phyloP scores from a whole-genome alignment of 2,113 vertebrate genomes.

The Physeter macrocephalus region DNA sequence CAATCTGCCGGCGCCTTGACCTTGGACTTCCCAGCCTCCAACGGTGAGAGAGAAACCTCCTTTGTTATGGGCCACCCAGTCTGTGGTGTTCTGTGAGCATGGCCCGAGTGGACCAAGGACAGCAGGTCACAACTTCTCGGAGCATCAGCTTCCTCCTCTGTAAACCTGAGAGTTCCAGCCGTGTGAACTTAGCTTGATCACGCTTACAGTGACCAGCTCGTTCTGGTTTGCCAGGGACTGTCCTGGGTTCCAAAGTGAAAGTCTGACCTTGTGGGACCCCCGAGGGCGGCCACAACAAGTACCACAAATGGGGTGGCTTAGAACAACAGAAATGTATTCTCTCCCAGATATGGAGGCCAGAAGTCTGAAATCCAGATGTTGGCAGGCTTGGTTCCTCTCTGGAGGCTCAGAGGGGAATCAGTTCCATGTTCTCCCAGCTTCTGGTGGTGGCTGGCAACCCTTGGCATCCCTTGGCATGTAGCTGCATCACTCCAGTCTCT shows the following conservation, averaged over 20 bases:
- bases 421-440: not conserved
- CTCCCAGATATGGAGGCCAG: not conserved
- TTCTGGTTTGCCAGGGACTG: not conserved
- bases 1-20: not conserved
- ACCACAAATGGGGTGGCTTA: fast-evolving
- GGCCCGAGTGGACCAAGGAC: fast-evolving
- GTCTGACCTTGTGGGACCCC: not conserved
- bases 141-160: not conserved
- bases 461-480: fast-evolving
- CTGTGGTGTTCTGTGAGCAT: not conserved
- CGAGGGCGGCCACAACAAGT: fast-evolving
- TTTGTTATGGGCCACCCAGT: not conserved
- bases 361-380: not conserved
- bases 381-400: not conserved
- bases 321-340: not conserved
- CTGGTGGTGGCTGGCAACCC: not conserved
- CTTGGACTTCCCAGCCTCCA: not conserved
- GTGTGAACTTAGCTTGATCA: no score
- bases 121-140: not conserved
- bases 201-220: not conserved
- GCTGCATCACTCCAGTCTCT: not conserved
- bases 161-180: not conserved
- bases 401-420: not conserved
- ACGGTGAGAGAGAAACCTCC: not conserved
- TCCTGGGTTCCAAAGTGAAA: not conserved